Evolutionary conservation across 2,888 invertebrate species (phyloP).

Genomic region (Yponomeuta evonymella): DNA sequence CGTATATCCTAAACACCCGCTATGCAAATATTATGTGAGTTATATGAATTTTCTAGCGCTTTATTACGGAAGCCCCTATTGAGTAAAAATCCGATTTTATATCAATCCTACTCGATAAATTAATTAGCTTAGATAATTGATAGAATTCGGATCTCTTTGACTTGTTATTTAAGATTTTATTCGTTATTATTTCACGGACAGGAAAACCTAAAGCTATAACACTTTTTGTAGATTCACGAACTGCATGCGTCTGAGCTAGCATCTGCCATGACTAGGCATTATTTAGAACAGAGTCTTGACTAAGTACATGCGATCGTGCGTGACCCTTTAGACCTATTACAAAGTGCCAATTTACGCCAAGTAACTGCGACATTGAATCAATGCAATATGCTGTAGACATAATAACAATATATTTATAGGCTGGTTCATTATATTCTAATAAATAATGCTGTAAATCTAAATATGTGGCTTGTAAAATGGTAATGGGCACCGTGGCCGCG

Average conservation of each 20-base stretch:
- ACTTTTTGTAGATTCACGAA: neutral
- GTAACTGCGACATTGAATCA: neutral
- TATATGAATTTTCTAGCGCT: neutral
- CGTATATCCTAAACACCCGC: neutral
- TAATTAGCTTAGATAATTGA: no score
- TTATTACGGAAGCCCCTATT: neutral
- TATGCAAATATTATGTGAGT: neutral
- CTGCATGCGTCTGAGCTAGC: neutral
- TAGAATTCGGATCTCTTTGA: no score
- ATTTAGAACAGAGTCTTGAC: neutral
- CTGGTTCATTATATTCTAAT: slow-evolving; percentile 5
- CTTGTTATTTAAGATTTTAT: no score
- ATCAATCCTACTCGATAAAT: neutral
- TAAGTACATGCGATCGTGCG: neutral
- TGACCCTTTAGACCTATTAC: neutral
- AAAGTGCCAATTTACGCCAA: neutral
- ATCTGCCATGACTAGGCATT: neutral
- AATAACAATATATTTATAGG: neutral
- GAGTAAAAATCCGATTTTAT: neutral
- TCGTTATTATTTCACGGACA: no score
- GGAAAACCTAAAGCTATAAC: no score
- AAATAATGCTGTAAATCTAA: slow-evolving; percentile 12
- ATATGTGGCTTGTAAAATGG: neutral
- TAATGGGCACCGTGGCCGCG: neutral
- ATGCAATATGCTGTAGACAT: neutral